These are phyloP conservation scores for Aphelenchoides avenae DNA, from an alignment of 1,140 invertebrate genomes.

Conservation along the genomic window DNA sequence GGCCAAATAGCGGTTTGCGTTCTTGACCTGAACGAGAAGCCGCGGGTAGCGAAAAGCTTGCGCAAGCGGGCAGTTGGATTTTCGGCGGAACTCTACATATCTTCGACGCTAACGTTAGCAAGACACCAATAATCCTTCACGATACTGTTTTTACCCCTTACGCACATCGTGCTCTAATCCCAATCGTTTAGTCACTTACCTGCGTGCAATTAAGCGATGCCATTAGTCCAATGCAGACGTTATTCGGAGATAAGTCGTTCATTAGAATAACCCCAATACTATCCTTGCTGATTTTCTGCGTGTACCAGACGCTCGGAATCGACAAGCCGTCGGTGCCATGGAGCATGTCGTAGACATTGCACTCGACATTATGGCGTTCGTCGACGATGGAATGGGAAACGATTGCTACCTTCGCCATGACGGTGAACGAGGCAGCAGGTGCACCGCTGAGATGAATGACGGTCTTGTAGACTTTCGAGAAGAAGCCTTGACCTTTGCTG, in stretches of 20 bases:
- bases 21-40: not conserved
- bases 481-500: too few relatives aligned
- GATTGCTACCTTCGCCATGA: too few relatives aligned
- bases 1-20: constrained; percentile 1
- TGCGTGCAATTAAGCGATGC: constrained; percentile 5
- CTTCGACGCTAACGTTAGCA: too few relatives aligned
- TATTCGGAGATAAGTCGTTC: constrained; percentile 5
- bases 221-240: constrained; percentile 4
- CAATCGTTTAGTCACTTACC: not conserved
- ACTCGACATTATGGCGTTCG: constrained; percentile 7
- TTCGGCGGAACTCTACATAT: too few relatives aligned
- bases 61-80: not conserved
- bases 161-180: not conserved
- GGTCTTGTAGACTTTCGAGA: too few relatives aligned
- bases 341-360: constrained; percentile 7
- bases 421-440: too few relatives aligned
- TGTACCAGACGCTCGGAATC: constrained; percentile 1
- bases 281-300: not conserved
- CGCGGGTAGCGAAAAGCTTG: constrained; percentile 2
- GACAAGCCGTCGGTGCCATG: not conserved
- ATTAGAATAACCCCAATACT: not conserved
- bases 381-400: too few relatives aligned
- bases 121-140: too few relatives aligned
- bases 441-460: too few relatives aligned
- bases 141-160: too few relatives aligned